Evolutionary conservation across 2,797 vertebrate genomes (phyloP), one percentile per base, ranked within the genome.

Genomic region (Steatocranus sp.): DNA sequence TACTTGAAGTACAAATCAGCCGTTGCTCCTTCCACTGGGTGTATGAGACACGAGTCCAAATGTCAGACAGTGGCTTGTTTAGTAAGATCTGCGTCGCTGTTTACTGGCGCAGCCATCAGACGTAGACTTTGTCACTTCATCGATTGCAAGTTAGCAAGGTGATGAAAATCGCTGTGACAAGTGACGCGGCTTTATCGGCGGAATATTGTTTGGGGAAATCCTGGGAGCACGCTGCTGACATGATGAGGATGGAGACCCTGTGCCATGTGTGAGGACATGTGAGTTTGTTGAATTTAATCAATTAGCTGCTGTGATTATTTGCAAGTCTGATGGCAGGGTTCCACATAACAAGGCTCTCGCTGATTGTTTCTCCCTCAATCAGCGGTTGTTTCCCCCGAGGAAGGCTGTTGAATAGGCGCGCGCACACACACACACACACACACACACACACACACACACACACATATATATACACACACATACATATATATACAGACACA

Each of bases 261-360:
- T 46, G 84, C 80, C 77, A 54, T 73, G 51, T 76, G 12, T 15
- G 81, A 88, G 58, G 82, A 87, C 74, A 80, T 81, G 76, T 51
- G 83, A 88, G 79, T 68, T 81, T 58, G 75, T 32, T 80, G 82
- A 53, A 77, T 88, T 79, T n/a, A 89, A 87, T 89, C 84, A 86
- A 90, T 92, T 88, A 91, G 76, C 82, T 78, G 75, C 4, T 80
- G 85, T 76, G 77, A 86, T 90, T 82, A 86, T 93, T 91, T 91
- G 77, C 81, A 80, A 73, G 83, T 83, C 86, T 85, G 74, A 84
- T 85, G 77, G 83, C 76, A 76, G 85, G 54, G 32, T 75, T 83
- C 66, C 79, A 50, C 20, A 11, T 79, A 88, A 87, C 63, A 30
- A 87, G 82, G 30, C 76, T 76, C 80, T 78, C 15, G 25, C 77